Conservation (phyloP, 1,140 invertebrate genomes). For the Saccostrea cuccullata region DNA sequence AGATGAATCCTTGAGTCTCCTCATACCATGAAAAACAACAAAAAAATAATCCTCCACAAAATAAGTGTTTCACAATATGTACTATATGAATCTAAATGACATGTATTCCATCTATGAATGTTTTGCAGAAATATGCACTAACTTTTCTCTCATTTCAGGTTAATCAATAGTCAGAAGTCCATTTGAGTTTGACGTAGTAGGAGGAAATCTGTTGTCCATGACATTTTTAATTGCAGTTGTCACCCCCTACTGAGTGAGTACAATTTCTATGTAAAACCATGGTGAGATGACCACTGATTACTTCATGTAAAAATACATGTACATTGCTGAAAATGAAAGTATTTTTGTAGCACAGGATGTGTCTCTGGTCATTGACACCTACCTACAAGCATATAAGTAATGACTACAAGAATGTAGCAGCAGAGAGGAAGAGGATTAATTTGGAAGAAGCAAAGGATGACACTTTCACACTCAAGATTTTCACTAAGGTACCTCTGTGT, state of each 20-base stretch:
- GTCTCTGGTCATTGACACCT: slow-evolving; percentile 48
- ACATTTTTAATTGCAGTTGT: slow-evolving; percentile 79
- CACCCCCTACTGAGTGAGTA: slow-evolving; percentile 82
- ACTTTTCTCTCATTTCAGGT: slow-evolving; percentile 17
- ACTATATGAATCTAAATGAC: not conserved
- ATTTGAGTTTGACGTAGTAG: slow-evolving; percentile 82
- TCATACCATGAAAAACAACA: too few species aligned
- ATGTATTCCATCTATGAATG: not conserved
- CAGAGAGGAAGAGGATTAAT: slow-evolving; percentile 79
- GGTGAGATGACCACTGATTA: slow-evolving; percentile 61
- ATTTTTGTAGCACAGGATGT: slow-evolving; percentile 2
- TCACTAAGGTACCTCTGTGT: slow-evolving; percentile 79
- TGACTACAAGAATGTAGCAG: slow-evolving; percentile 81
- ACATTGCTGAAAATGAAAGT: too few species aligned
- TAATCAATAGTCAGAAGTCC: slow-evolving; percentile 53
- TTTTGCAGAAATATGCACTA: not conserved
- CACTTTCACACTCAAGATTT: slow-evolving; percentile 76
- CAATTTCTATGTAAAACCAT: slow-evolving; percentile 78
- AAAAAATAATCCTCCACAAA: too few species aligned
- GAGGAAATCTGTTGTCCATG: slow-evolving; percentile 81
- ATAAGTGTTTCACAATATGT: too few species aligned
- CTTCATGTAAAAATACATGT: too few species aligned
- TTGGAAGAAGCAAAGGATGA: slow-evolving; percentile 71
- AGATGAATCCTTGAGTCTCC: too few species aligned
- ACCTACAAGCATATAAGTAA: slow-evolving; percentile 57